A percentile compares a stretch with the other conserved stretches of the same genome.
Evolutionary conservation across 2,888 invertebrate genomes (phyloP).

Genomic region (Habroteleia sp.): DNA sequence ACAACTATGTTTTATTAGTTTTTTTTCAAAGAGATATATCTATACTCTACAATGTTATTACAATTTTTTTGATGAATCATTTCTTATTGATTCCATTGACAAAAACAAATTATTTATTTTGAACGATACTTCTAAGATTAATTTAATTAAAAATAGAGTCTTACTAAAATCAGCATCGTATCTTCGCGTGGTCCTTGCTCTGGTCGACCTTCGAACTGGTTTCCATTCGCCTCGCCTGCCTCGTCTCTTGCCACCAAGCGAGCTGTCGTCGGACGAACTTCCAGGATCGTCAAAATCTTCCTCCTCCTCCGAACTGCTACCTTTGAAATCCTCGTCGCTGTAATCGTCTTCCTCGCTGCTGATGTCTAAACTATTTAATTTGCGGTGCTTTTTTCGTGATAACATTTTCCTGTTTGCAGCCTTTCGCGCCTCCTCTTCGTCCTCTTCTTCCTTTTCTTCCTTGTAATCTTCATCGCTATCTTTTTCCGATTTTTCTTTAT

Average conservation of each 20-base stretch:
- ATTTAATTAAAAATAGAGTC: slow-evolving; percentile 52
- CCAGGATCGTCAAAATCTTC: slow-evolving; percentile 83
- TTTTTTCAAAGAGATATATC: too few species aligned
- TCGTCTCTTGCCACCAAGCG: slow-evolving; percentile 81
- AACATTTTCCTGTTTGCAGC: slow-evolving; percentile 75
- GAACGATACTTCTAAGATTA: too few species aligned
- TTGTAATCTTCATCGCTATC: slow-evolving; percentile 78
- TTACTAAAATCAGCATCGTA: slow-evolving; percentile 84
- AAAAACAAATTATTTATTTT: too few species aligned
- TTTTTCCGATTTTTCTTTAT: slow-evolving; percentile 72
- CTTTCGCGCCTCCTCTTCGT: slow-evolving; percentile 72
- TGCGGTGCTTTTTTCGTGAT: slow-evolving; percentile 85
- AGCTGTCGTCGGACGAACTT: slow-evolving; percentile 84
- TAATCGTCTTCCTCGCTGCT: slow-evolving; percentile 91
- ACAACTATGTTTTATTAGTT: too few species aligned
- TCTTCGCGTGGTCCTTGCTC: slow-evolving; percentile 82
- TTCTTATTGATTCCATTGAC: too few species aligned
- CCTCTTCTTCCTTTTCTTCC: slow-evolving; percentile 77
- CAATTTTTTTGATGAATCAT: too few species aligned
- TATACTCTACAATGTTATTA: too few species aligned
- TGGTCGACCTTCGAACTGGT: slow-evolving; percentile 83
- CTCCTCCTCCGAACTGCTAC: slow-evolving; percentile 85
- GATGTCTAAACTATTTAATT: slow-evolving; percentile 90
- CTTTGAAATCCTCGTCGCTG: slow-evolving; percentile 96
- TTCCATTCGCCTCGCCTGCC: slow-evolving; percentile 81